Percentiles rank a stretch among this genome's conserved stretches.
phyloP scores from a whole-genome alignment of 2,888 invertebrate species.

The Ormyrus pomaceus region DNA sequence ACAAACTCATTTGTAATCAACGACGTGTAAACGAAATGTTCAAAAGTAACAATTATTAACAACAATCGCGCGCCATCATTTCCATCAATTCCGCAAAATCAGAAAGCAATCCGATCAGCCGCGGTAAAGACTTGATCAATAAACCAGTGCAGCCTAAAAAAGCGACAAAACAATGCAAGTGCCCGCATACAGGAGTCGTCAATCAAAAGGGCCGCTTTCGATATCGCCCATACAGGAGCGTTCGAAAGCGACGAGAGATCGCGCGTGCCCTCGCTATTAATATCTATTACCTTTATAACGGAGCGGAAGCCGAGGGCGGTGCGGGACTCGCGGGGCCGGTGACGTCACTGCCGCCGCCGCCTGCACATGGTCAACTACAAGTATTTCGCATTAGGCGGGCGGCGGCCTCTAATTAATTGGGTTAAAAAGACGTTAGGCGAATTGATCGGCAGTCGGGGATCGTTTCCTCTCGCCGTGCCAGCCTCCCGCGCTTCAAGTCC shows the following conservation, averaged over 20 bases:
- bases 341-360: slow-evolving; percentile 71
- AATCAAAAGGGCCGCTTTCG: slow-evolving; percentile 22
- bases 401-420: slow-evolving; percentile 66
- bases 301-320: slow-evolving; percentile 64
- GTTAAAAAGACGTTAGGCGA: slow-evolving; percentile 74
- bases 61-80: not conserved
- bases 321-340: slow-evolving; percentile 53
- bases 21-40: not conserved
- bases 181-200: slow-evolving; percentile 9
- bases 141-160: not conserved
- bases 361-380: slow-evolving; percentile 65
- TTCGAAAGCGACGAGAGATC: slow-evolving; percentile 21
- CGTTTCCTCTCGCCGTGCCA: not conserved
- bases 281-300: slow-evolving; percentile 70
- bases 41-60: no score
- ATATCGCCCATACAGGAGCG: not conserved
- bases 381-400: slow-evolving; percentile 72
- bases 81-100: no score
- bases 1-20: no score
- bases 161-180: not conserved
- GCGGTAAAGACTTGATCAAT: not conserved
- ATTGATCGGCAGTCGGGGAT: slow-evolving; percentile 58
- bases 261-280: slow-evolving; percentile 66
- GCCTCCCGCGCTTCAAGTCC: not conserved
- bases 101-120: no score